These are phyloP conservation scores for Caenorhabditis macrosperma DNA, from an alignment of 2,888 invertebrate genomes.

Conservation along the genomic window DNA sequence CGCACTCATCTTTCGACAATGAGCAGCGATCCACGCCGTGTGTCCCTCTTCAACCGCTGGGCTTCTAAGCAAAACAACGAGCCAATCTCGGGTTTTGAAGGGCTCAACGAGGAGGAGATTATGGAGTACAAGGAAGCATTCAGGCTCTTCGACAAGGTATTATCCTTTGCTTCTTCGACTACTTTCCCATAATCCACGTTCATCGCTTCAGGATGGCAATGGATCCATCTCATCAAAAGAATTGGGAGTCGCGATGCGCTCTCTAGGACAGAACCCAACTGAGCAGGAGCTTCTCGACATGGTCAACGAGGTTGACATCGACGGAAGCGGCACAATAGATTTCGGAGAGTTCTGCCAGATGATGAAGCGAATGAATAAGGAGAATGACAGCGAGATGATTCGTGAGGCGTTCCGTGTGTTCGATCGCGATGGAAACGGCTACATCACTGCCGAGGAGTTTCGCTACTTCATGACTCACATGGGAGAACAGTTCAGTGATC, in stretches of 20 bases:
- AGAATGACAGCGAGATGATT: conserved; percentile 80
- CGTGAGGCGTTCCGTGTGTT: conserved; percentile 80
- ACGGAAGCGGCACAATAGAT: conserved; percentile 79
- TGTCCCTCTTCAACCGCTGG: conserved; percentile 79
- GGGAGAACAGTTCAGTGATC: conserved; percentile 80
- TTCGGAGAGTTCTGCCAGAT: conserved; percentile 80
- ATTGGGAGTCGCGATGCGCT: conserved; percentile 81
- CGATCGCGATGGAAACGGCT: conserved; percentile 80
- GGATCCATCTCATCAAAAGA: conserved; percentile 81
- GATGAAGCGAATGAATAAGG: conserved; percentile 81
- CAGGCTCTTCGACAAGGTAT: conserved; percentile 80
- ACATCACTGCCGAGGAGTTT: conserved; percentile 80
- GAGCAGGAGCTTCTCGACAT: conserved; percentile 80
- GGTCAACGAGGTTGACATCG: conserved; percentile 80
- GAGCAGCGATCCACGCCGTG: conserved; percentile 74
- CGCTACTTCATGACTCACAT: conserved; percentile 80
- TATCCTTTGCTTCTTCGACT: background rate
- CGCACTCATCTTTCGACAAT: conserved; percentile 28
- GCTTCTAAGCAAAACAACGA: conserved; percentile 72
- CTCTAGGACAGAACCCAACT: conserved; percentile 81
- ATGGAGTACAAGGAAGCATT: conserved; percentile 80
- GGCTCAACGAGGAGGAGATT: conserved; percentile 79
- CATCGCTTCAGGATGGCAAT: conserved; percentile 79
- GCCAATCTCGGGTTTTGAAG: conserved; percentile 72
- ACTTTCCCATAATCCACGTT: background rate